phyloP scores from a whole-genome alignment of 2,888 invertebrate genomes.

The Drosophila antonietae region DNA sequence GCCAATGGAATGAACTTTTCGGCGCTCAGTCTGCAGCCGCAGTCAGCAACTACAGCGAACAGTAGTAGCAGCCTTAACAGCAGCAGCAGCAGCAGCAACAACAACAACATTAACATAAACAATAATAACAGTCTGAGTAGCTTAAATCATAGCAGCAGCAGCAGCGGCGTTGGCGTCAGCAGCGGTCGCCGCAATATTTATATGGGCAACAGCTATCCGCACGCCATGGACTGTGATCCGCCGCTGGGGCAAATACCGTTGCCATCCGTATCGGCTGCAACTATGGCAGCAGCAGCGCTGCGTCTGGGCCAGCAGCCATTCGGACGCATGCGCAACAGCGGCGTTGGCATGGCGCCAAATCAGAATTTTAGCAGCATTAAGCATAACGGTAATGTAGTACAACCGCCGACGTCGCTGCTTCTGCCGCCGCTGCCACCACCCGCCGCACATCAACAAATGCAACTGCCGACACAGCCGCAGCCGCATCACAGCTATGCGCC shows the following conservation, averaged over 20 bases:
- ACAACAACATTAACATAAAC: slow-evolving; percentile 56
- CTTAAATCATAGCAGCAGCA: slow-evolving; percentile 58
- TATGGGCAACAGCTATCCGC: slow-evolving; percentile 82
- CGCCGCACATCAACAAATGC: slow-evolving; percentile 60
- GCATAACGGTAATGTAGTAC: slow-evolving; percentile 51
- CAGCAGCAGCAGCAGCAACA: slow-evolving; percentile 16
- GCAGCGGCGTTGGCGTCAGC: slow-evolving; percentile 57
- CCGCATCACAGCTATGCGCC: slow-evolving; percentile 82
- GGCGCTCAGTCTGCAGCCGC: slow-evolving; percentile 64
- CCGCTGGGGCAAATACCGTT: slow-evolving; percentile 83
- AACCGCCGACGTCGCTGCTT: slow-evolving; percentile 50
- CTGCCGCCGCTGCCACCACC: slow-evolving; percentile 46
- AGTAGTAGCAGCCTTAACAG: slow-evolving; percentile 15
- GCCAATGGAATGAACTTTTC: slow-evolving; percentile 72
- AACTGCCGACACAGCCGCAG: slow-evolving; percentile 43
- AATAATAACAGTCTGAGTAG: slow-evolving; percentile 75
- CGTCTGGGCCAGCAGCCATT: slow-evolving; percentile 40
- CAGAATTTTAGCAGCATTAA: slow-evolving; percentile 64
- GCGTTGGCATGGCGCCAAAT: slow-evolving; percentile 28
- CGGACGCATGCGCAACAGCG: slow-evolving; percentile 56
- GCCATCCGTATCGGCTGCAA: slow-evolving; percentile 46
- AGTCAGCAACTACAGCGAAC: slow-evolving; percentile 31
- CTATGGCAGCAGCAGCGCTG: slow-evolving; percentile 39
- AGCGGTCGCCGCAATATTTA: slow-evolving; percentile 58
- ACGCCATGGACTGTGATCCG: slow-evolving; percentile 92